Percentiles rank a stretch among this genome's conserved stretches.
Conservation (phyloP, 2,113 vertebrate genomes). For the Equus quagga region DNA sequence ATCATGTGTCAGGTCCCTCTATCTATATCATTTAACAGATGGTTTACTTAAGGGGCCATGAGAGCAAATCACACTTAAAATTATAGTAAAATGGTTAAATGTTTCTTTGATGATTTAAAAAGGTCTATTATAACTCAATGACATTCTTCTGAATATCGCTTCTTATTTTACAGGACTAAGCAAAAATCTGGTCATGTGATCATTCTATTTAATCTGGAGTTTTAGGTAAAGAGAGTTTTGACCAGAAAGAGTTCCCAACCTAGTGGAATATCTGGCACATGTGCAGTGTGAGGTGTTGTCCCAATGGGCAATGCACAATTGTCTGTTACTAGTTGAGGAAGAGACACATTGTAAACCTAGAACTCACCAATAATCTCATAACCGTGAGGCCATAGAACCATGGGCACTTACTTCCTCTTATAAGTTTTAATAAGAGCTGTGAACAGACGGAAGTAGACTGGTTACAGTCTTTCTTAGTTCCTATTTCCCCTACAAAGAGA, state of each 20-base stretch:
- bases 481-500: neutral
- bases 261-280: neutral
- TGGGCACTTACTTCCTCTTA: neutral
- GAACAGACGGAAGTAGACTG: neutral
- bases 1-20: neutral
- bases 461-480: neutral
- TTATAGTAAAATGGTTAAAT: neutral
- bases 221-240: neutral
- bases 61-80: neutral
- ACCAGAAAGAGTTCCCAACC: neutral
- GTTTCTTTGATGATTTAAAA: neutral
- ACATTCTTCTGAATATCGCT: neutral
- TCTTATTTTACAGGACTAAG: neutral
- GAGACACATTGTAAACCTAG: neutral
- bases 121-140: neutral
- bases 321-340: neutral
- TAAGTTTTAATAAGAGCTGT: neutral
- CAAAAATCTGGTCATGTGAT: neutral
- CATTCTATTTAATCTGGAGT: neutral
- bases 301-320: neutral
- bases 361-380: neutral
- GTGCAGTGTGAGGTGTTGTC: neutral
- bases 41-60: neutral
- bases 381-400: neutral
- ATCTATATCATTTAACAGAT: neutral